Evolutionary conservation across 2,113 vertebrate species (phyloP).

Genomic region (Pogonocichla stellata): DNA sequence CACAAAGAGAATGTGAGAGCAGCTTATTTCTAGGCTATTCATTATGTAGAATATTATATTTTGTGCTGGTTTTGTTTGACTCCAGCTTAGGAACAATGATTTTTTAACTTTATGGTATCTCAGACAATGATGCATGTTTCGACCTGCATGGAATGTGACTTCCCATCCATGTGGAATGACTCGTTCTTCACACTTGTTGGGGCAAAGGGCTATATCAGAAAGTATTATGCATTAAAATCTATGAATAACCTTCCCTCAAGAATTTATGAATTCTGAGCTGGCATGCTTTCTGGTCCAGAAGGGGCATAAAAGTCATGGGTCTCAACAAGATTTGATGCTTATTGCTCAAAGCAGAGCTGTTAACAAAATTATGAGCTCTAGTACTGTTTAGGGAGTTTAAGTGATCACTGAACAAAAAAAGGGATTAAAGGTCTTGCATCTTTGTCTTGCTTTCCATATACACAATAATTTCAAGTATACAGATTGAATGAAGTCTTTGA

Average conservation of each 20-base stretch:
- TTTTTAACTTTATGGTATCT: neutral
- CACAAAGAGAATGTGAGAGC: neutral
- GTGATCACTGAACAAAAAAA: neutral
- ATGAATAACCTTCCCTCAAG: neutral
- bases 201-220: neutral
- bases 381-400: neutral
- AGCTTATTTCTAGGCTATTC: neutral
- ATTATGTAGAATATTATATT: neutral
- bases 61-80: neutral
- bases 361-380: neutral
- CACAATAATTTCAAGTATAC: neutral
- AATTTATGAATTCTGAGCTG: neutral
- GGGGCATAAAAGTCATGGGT: neutral
- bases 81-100: neutral
- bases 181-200: neutral
- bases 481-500: neutral
- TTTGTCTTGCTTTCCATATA: neutral
- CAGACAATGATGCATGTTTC: neutral
- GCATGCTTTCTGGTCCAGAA: neutral
- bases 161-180: neutral
- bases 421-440: neutral
- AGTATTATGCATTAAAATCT: neutral
- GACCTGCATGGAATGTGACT: constrained; percentile 31
- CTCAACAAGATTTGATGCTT: neutral
- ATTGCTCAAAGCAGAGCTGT: neutral